A percentile compares a stretch with the other conserved stretches of the same genome.
Evolutionary conservation across 2,888 invertebrate species (phyloP).

Genomic region (Ophion costatus): DNA sequence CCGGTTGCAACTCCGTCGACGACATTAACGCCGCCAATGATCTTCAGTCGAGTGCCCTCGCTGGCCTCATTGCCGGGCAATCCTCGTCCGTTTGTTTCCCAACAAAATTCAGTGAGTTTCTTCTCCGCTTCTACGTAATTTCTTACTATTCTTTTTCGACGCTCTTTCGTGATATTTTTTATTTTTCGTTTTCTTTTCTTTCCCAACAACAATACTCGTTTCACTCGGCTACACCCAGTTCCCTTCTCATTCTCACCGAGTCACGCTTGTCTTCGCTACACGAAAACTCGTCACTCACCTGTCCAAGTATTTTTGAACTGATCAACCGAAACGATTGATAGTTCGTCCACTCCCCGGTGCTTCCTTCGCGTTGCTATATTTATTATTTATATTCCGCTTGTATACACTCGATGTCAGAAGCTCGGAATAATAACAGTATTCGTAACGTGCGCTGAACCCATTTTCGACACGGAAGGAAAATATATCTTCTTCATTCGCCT

Average conservation of each 20-base stretch:
- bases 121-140: conserved; percentile 1
- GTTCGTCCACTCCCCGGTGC: neutral
- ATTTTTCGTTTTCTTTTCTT: neutral
- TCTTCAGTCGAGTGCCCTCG: conserved; percentile 80
- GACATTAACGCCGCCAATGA: conserved; percentile 78
- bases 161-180: neutral
- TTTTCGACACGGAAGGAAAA: neutral
- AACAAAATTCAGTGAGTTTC: conserved; percentile 82
- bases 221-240: neutral
- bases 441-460: neutral
- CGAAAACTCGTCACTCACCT: neutral
- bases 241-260: neutral
- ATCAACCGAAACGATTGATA: neutral
- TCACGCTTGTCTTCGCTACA: neutral
- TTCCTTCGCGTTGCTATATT: neutral
- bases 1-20: conserved; percentile 72
- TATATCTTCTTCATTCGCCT: neutral
- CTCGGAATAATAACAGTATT: neutral
- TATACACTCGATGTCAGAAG: neutral
- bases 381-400: neutral
- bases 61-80: conserved; percentile 81
- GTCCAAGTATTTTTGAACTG: neutral
- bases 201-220: neutral
- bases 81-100: conserved; percentile 82
- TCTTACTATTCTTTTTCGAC: neutral